Conservation (phyloP, 2,888 invertebrate species). For the Mythimna albipuncta region DNA sequence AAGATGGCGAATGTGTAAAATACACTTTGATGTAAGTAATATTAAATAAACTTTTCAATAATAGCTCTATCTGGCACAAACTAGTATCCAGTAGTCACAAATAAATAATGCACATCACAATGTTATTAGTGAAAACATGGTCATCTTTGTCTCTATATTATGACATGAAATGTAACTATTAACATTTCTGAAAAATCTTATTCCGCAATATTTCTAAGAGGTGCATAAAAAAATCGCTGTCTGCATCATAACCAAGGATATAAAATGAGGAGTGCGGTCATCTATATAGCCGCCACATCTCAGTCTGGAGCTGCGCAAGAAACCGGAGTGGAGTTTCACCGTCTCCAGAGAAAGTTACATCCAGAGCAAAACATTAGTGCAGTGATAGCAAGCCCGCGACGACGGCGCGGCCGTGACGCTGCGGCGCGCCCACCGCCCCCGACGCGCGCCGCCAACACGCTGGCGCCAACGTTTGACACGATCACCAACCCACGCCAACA, state of each 20-base stretch:
- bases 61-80: background rate
- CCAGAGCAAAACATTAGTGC: background rate
- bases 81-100: background rate
- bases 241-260: background rate
- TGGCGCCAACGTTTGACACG: constrained; percentile 41
- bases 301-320: too few species aligned
- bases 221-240: too few species aligned
- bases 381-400: background rate
- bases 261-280: background rate
- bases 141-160: background rate
- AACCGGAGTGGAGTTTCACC: background rate
- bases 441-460: constrained; percentile 14
- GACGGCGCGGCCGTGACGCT: constrained; percentile 35
- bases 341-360: background rate
- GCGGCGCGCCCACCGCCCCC: constrained; percentile 56
- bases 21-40: too few species aligned
- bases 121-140: background rate
- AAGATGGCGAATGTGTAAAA: background rate
- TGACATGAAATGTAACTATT: background rate
- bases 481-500: constrained; percentile 14
- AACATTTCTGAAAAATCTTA: background rate
- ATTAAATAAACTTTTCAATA: background rate
- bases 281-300: background rate
- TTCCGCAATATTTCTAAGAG: background rate
- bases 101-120: background rate